Evolutionary conservation across 2,888 invertebrate species (phyloP), one percentile per base, ranked within the genome.

Genomic region (Unio pictorum): DNA sequence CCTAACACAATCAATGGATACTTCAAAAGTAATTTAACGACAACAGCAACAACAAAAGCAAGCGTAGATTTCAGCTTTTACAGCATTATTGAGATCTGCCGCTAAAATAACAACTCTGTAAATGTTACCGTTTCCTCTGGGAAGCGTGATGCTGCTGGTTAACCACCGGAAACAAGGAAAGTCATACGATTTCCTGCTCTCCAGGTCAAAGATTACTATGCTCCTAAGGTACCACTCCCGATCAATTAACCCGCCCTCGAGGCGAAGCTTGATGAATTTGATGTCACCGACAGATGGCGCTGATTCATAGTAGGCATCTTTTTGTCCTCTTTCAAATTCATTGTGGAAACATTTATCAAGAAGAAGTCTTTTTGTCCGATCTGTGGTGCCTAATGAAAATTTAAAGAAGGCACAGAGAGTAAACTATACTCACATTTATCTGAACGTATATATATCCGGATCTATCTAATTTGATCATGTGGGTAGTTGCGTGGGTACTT

Each of bases 301-400:
- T 17, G 69, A 67, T 55, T 75, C 68, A 58, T 75, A 77, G 60
- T 75, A 77, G 1, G 74, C 71, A 18, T 75, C 77, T 64, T 75
- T 74, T 54, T 71, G 71, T 7, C 77, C 77, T 28, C 77, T 57
- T 54, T 77, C 77, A 57, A 77, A 77, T 63, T 77, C 74, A 45
- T 77, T 71, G 54, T 74, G 73, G 56, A 77, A 71, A 6, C 71
- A 23, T 64, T 77, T 73, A 61, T 74, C 74, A 2, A 77, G 72
- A 0, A 77, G 56, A n/a, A 68, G 63, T 62, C 68, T 71, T 58
- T 70, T 70, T 6, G 74, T 71, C 23, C 77, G 55, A 11, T 74
- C 77, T 68, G 71, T 74, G 3, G 74, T 77, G 1, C 77, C 77
- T 77, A 28, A 34, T 18, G 28, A 61, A 28, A 1, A 23, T 23